These are phyloP conservation scores for Ceratina calcarata DNA, from an alignment of 1,140 invertebrate species.

Conservation along the genomic window DNA sequence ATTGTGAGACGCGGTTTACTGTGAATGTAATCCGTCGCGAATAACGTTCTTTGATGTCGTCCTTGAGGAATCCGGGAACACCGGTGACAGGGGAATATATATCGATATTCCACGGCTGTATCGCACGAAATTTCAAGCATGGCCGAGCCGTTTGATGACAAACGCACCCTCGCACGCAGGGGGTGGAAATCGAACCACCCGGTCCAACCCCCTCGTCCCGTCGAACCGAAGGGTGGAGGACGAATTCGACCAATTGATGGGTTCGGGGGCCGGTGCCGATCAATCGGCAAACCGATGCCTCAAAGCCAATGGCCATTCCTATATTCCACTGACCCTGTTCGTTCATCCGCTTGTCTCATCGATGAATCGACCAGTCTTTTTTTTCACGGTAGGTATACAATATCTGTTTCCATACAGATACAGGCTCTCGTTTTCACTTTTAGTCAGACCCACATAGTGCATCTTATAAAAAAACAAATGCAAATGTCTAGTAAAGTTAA, in stretches of 20 bases:
- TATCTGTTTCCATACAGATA: background rate
- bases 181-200: constrained; percentile 67
- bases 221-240: constrained; percentile 39
- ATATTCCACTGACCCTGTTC: constrained; percentile 67
- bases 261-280: constrained; percentile 58
- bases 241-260: constrained; percentile 72
- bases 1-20: background rate
- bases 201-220: constrained; percentile 56
- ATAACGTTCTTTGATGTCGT: constrained; percentile 63
- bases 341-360: constrained; percentile 46
- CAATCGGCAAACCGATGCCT: constrained; percentile 68
- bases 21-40: constrained; percentile 32
- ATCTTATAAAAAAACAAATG: background rate
- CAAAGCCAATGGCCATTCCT: constrained; percentile 58
- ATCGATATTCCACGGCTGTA: constrained; percentile 67
- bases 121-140: constrained; percentile 71
- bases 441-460: background rate
- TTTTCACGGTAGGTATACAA: constrained; percentile 19
- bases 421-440: constrained; percentile 30
- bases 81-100: constrained; percentile 60
- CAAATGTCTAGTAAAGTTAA: too few species aligned
- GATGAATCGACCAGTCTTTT: constrained; percentile 43
- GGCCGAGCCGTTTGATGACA: constrained; percentile 70
- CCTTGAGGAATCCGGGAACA: constrained; percentile 61
- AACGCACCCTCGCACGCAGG: constrained; percentile 64